phyloP scores from a whole-genome alignment of 2,797 vertebrate species.

The Prunella strophiata region DNA sequence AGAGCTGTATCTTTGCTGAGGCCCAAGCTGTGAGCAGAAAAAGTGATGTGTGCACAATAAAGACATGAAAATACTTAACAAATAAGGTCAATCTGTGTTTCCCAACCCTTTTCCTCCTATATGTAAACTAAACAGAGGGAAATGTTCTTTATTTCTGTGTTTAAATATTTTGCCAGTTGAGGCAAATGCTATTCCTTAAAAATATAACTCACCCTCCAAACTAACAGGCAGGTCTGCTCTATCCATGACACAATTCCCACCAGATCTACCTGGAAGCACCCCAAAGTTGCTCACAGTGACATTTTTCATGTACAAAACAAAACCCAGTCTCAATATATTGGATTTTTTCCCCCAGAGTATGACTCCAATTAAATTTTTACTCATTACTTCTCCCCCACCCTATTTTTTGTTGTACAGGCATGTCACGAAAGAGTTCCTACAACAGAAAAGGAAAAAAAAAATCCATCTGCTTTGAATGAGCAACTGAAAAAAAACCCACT shows the following conservation, averaged over 20 bases:
- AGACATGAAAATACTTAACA: not conserved
- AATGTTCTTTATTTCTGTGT: not conserved
- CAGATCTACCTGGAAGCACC: not conserved
- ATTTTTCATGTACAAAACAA: not conserved
- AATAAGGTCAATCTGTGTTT: not conserved
- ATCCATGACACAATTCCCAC: not conserved
- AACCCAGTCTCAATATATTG: accelerated
- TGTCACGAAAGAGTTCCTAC: not conserved
- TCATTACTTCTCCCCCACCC: not conserved
- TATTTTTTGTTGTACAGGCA: not conserved
- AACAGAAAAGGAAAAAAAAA: not conserved
- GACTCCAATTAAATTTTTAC: not conserved
- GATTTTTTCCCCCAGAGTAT: not conserved
- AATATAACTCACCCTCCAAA: not conserved
- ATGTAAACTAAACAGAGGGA: not conserved
- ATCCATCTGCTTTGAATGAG: not conserved
- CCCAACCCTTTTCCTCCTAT: accelerated
- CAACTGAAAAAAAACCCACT: not conserved
- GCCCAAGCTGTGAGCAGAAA: not conserved
- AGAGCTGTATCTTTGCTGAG: not conserved
- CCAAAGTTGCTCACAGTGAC: not conserved
- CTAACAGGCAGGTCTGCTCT: not conserved
- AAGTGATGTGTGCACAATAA: not conserved
- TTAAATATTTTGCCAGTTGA: not conserved
- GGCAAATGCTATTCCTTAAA: not conserved